A percentile compares a stretch with the other conserved stretches of the same genome.
Conservation (phyloP, 2,113 vertebrate species). For the Caretta caretta region DNA sequence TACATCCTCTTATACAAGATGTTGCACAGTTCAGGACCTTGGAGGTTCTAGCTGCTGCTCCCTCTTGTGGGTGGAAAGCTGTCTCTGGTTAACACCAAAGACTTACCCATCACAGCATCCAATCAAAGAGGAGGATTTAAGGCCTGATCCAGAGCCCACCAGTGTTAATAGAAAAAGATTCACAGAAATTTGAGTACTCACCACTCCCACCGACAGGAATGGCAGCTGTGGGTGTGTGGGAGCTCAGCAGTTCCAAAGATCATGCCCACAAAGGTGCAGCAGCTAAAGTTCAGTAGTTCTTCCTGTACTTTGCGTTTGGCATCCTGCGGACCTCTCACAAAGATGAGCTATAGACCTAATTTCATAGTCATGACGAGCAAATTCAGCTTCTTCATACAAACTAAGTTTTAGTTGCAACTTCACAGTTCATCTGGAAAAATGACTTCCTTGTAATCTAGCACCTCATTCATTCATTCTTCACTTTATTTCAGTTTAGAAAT, state of each 20-base stretch:
- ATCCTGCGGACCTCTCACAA: neutral
- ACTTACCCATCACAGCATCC: fast-evolving
- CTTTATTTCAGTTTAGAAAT: neutral
- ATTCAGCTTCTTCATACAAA: neutral
- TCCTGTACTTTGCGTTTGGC: neutral
- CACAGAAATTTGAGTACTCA: neutral
- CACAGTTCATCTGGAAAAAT: neutral
- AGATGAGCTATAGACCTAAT: neutral
- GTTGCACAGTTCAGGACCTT: too few species aligned
- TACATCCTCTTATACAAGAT: too few species aligned
- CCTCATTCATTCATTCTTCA: fast-evolving
- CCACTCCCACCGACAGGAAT: neutral
- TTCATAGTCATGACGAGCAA: neutral
- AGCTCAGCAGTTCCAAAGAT: neutral
- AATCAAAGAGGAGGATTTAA: neutral
- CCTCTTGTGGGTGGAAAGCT: too few species aligned
- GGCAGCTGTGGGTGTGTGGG: neutral
- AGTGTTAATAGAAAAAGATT: neutral
- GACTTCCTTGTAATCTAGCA: neutral
- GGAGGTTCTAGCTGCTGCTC: too few species aligned
- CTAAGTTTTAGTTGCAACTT: neutral
- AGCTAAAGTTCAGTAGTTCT: neutral
- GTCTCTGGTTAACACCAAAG: neutral
- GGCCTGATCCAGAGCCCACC: neutral
- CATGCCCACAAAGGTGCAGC: neutral